Evolutionary conservation across 2,797 vertebrate species (phyloP).

Genomic region (Echiichthys vipera): DNA sequence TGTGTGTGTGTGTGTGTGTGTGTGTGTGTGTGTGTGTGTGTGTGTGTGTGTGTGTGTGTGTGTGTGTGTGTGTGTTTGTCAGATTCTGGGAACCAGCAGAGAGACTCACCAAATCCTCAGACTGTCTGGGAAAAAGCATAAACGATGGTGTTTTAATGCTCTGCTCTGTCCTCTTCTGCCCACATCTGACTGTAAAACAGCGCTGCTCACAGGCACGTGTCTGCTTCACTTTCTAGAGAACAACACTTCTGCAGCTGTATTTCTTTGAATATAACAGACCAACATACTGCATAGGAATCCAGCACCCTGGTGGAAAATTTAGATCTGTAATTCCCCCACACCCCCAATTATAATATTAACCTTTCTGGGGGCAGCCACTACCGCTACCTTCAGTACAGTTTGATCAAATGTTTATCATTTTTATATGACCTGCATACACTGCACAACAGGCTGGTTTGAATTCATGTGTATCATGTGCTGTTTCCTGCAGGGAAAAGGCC

Average conservation of each 20-base stretch:
- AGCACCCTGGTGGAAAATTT: slow-evolving; percentile 21
- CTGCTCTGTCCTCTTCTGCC: slow-evolving; percentile 50
- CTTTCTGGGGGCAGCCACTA: background rate
- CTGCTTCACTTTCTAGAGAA: slow-evolving; percentile 23
- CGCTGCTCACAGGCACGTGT: slow-evolving; percentile 19
- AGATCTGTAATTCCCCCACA: slow-evolving; percentile 13
- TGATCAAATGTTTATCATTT: slow-evolving; percentile 38
- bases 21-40: slow-evolving; percentile 18
- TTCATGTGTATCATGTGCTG: slow-evolving; percentile 62
- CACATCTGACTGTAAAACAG: slow-evolving; percentile 38
- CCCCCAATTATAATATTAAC: slow-evolving; percentile 13
- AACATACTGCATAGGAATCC: slow-evolving; percentile 7
- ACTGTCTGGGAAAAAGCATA: slow-evolving; percentile 55
- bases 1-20: slow-evolving; percentile 10
- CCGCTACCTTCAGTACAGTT: slow-evolving; percentile 8
- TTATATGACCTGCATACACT: slow-evolving; percentile 21
- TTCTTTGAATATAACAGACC: slow-evolving; percentile 27
- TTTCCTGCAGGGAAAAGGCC: slow-evolving; percentile 80
- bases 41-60: slow-evolving; percentile 1
- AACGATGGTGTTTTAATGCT: slow-evolving; percentile 54
- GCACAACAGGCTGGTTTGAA: slow-evolving; percentile 38
- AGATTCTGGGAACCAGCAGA: slow-evolving; percentile 51
- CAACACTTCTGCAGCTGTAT: slow-evolving; percentile 18
- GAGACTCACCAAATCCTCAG: slow-evolving; percentile 46
- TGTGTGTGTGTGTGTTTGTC: slow-evolving; percentile 2